Base-by-base conservation (phyloP, 1,140 invertebrate genomes). In the Dendroctonus ponderosae region DNA sequence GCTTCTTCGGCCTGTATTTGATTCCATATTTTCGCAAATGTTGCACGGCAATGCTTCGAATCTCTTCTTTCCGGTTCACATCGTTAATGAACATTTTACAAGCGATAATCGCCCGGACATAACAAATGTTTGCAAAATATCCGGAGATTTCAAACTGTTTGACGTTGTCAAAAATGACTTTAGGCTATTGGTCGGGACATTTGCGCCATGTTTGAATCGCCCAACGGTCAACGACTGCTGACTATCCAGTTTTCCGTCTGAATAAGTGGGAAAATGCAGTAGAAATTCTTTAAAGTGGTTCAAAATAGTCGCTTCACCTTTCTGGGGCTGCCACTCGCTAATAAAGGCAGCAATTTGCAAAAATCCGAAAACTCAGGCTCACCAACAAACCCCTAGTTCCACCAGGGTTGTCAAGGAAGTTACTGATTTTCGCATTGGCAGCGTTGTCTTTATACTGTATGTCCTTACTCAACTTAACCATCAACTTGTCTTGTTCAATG, bases 1-100 rank as follows among this genome's bases (percentile, higher is more conserved):
- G 81, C 71, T 87, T 87, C 71, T 87, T 87, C 44, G 83, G 76
- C 58, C 85, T 81, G 76, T 84, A 85, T 75, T 88, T 89, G 72
- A 88, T 81, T 39, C 86, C 86, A 5, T 84, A 80, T 70, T 79
- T 82, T 68, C 84, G 82, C 56, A 89, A 78, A 79, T 87, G 83
- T 62, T 80, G 79, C 12, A 84, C 77, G 43, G 87, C 81, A 66
- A 84, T 81, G 58, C 82, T 82, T 72, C 83, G 82, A 51, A 87
- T 81, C 79, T 86, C 85, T 63, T 85, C 84, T 69, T 85, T 86
- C 72, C 86, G 85, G 56, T 84, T 76, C 62, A 86, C 82, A 78
- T 87, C 85, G 74, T 84, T 86, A 76, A 87, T 83, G 74, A 85
- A 82, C 86, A 88, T 88, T 77, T 68, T 72, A 50, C 43, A 60